Base-by-base conservation (phyloP, 2,888 invertebrate species). In the Podotricha telesiphe region DNA sequence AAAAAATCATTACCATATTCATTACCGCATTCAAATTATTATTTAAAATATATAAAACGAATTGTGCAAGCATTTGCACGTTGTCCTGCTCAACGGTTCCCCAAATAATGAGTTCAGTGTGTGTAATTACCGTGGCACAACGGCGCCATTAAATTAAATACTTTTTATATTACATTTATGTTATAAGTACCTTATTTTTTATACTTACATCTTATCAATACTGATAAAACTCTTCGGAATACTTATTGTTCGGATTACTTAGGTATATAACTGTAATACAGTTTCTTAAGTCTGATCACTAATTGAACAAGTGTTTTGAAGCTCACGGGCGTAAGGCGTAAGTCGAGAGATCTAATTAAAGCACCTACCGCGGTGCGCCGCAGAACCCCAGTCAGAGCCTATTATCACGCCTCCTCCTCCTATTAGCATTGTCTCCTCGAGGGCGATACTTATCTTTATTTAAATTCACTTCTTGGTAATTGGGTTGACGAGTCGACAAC, bases 381-480 rank as follows among this genome's bases (percentile, higher is more conserved):
- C 75, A 71, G 77, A 75, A 71, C 77, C 74, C 89, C 88, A 86
- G 87, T 86, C 85, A 83, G 86, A 82, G 89, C 88, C 92, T 87
- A 92, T 92, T 92, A 91, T 90, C 90, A 84, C 91, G 89, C 89
- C 89, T 88, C 91, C 89, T 82, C 85, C 87, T 86, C 88, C 90
- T 89, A 92, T 92, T 92, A 93, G 92, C 92, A 92, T 92, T 92
- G 92, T 92, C 92, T 93, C 88, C 89, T 89, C 86, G 88, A 90
- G 91, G 89, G 91, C 91, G 92, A 93, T 92, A 93, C 93, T 93
- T 92, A 93, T 92, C 93, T 92, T 93, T 93, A 93, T 93, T 93
- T 93, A 93, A 93, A 93, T 92, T 93, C 92, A 93, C 93, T 92
- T 92, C 92, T 91, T 92, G 88, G 91, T 92, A 93, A 93, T 93